These are phyloP conservation scores for Meganola albula DNA, from an alignment of 2,888 invertebrate genomes.

Conservation along the genomic window DNA sequence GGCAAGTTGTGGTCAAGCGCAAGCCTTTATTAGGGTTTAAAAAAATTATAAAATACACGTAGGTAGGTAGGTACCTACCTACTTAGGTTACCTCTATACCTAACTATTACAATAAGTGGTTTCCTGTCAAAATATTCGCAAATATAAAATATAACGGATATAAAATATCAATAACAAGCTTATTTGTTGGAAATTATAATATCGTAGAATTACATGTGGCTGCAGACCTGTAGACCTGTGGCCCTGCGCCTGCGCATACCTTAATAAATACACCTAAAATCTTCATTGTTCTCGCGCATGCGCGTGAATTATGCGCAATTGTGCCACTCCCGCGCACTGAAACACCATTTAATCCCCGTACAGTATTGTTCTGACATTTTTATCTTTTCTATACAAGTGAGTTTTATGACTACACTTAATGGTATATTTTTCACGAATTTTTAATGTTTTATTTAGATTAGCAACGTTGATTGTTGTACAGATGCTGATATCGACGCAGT, in stretches of 20 bases:
- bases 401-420: constrained; percentile 48
- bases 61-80: too few relatives aligned
- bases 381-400: constrained; percentile 44
- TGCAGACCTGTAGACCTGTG: too few relatives aligned
- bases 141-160: constrained; percentile 34
- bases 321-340: constrained; percentile 32
- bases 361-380: constrained; percentile 33
- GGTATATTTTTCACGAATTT: constrained; percentile 40
- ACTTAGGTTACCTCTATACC: too few relatives aligned
- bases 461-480: constrained; percentile 19
- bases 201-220: constrained; percentile 34
- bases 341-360: constrained; percentile 20
- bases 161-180: constrained; percentile 64
- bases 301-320: constrained; percentile 64
- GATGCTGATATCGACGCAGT: constrained; percentile 14
- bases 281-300: constrained; percentile 51
- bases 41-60: too few relatives aligned
- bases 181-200: constrained; percentile 59
- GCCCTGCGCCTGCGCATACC: constrained; percentile 20
- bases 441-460: constrained; percentile 37
- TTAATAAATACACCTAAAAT: constrained; percentile 49
- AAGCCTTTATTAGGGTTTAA: too few relatives aligned
- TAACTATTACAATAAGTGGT: too few relatives aligned
- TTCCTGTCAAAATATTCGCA: too few relatives aligned
- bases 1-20: too few relatives aligned